A percentile compares a stretch with the other conserved stretches of the same genome.
phyloP scores from a whole-genome alignment of 2,113 vertebrate genomes.

The Pomatorhinus ruficollis region DNA sequence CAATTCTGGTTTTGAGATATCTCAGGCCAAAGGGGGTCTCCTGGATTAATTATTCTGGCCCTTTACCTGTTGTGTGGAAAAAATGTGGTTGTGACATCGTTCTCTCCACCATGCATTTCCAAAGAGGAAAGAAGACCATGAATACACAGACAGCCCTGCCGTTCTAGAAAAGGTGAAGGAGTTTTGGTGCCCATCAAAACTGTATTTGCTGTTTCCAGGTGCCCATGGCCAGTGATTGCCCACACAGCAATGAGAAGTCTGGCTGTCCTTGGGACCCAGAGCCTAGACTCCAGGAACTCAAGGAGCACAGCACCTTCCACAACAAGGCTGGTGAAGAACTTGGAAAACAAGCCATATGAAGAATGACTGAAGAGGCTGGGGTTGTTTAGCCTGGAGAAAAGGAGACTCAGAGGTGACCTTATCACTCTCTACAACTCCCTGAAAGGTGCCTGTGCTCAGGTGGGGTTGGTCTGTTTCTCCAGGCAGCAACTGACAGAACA shows the following conservation, averaged over 20 bases:
- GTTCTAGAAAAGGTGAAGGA: not conserved
- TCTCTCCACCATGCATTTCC: not conserved
- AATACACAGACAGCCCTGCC: not conserved
- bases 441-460: no score
- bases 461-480: no score
- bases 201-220: not conserved
- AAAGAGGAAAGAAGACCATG: not conserved
- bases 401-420: no score
- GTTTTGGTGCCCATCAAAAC: not conserved
- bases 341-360: no score
- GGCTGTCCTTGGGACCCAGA: not conserved
- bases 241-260: rapidly evolving
- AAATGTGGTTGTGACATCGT: rapidly evolving
- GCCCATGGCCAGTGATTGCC: not conserved
- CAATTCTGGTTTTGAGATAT: not conserved
- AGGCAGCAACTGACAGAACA: no score
- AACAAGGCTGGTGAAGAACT: no score
- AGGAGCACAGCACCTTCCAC: not conserved
- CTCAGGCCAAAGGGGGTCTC: not conserved
- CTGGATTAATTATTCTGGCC: not conserved
- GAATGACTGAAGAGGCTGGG: no score
- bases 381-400: no score
- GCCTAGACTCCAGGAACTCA: not conserved
- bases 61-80: not conserved
- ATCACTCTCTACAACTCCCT: no score